Base-by-base conservation (phyloP, 2,888 invertebrate species). In the Uloborus plumipes region DNA sequence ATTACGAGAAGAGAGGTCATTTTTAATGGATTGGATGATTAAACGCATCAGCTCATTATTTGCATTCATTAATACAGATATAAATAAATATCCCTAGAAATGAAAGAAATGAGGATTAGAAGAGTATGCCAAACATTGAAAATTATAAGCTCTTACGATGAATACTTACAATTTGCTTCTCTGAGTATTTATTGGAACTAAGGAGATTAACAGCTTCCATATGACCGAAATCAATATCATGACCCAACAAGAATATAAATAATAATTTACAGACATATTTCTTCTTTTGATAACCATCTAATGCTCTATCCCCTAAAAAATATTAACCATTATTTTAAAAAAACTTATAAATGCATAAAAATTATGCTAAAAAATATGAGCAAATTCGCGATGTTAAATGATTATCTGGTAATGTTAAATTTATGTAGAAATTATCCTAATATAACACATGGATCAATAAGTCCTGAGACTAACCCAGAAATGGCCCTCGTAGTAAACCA, bases 271-370 rank as follows among this genome's bases (percentile, higher is more conserved):
- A 99, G 84, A 99, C 99, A 92, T 99, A 99, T 91, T 99, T 99
- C 92, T 99, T 99, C 93, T 99, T 99, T 90, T 99, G 99, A 91
- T 99, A 99, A 58, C 99, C 99, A 92, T 99, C 99, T 83, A 99
- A 92, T 69, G 99, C 99, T 92, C 99, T 99, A 90, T 99, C 99
- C 85, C 99, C 91, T 85, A 22, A 7, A n/a, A 81, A 50, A 16
- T 39, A 39, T 39, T 11, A 39, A 39, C 9, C 39, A 39, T 39
- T 39, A 1, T 7, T 39, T 39, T 31, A 31, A 2, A 39, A 39
- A 1, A 26, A 3, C 4, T 2, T 26, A 26, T 26, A 39, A 2
- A 39, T 39, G 39, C 11, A 11, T 39, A 39, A 39, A 2, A 31
- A 31, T 4, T 7, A 31, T 31, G 7, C 31, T n/a, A 31, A 31